A percentile compares a stretch with the other conserved stretches of the same genome.
Conservation (phyloP, 2,113 vertebrate genomes). For the Rousettus leschenaultii region DNA sequence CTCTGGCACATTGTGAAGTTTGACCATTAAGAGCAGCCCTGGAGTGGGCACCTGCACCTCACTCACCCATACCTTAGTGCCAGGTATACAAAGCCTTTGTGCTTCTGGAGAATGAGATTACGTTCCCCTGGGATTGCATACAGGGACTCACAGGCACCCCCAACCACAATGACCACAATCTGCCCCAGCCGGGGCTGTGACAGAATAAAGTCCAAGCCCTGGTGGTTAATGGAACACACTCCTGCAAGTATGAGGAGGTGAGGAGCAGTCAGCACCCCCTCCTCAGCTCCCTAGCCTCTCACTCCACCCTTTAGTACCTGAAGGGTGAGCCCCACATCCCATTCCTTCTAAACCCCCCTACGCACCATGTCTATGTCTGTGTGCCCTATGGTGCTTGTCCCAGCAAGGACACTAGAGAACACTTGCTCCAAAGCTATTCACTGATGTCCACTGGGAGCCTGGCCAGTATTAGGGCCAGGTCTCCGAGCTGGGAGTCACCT, state of each 20-base stretch:
- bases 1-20: not conserved
- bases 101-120: slow-evolving; percentile 76
- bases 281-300: fast-evolving
- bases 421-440: not conserved
- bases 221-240: slow-evolving; percentile 79
- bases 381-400: not conserved
- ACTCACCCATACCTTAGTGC: slow-evolving; percentile 86
- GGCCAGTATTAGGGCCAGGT: not conserved
- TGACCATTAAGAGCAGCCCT: not conserved
- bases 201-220: slow-evolving; percentile 82
- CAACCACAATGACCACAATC: slow-evolving; percentile 84
- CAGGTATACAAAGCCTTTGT: slow-evolving; percentile 86
- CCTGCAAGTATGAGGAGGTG: slow-evolving; percentile 57
- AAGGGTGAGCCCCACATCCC: not conserved
- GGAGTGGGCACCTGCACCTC: fast-evolving
- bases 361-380: not conserved
- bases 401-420: not conserved
- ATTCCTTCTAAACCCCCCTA: not conserved
- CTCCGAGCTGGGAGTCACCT: not conserved
- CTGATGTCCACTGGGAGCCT: not conserved
- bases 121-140: slow-evolving; percentile 78
- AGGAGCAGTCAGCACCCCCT: not conserved
- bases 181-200: slow-evolving; percentile 75
- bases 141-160: slow-evolving; percentile 85
- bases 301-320: not conserved